Evolutionary conservation across 2,113 vertebrate species (phyloP).

Genomic region (Hyperoodon ampullatus): DNA sequence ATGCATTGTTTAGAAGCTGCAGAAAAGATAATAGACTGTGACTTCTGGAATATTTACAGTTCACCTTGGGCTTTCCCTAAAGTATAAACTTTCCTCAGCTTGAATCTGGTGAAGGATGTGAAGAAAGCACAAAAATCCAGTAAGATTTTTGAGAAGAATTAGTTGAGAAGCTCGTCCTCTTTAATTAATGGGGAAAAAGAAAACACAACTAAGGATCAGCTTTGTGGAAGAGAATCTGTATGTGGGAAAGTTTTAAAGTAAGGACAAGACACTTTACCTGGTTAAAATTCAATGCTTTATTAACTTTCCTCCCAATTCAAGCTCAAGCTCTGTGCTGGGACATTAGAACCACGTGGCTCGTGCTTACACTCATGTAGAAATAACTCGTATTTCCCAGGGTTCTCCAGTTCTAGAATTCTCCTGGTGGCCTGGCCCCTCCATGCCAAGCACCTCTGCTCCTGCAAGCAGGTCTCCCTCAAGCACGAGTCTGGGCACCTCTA

Average conservation of each 20-base stretch:
- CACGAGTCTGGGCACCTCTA: background rate
- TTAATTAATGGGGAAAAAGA: conserved; percentile 3
- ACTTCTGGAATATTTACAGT: background rate
- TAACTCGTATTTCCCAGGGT: background rate
- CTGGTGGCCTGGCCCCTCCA: background rate
- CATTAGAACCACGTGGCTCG: background rate
- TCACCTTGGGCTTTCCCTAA: conserved; percentile 44
- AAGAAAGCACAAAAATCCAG: conserved; percentile 54
- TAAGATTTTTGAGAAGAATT: background rate
- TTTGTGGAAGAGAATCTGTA: background rate
- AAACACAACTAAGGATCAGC: background rate
- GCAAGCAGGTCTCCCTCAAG: too few species aligned
- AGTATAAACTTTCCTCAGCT: conserved; percentile 23
- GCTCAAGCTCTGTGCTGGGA: background rate
- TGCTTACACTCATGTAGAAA: background rate
- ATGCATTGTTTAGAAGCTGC: conserved; percentile 22
- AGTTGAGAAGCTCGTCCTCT: background rate
- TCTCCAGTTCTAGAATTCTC: background rate
- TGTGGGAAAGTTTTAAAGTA: background rate
- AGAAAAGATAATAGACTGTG: background rate
- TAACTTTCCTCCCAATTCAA: background rate
- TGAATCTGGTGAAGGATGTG: conserved; percentile 52
- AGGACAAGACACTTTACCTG: background rate
- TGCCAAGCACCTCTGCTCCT: background rate
- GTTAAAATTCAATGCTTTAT: background rate